These are phyloP conservation scores for Hylia prasina DNA, from an alignment of 2,113 vertebrate genomes.

Conservation along the genomic window DNA sequence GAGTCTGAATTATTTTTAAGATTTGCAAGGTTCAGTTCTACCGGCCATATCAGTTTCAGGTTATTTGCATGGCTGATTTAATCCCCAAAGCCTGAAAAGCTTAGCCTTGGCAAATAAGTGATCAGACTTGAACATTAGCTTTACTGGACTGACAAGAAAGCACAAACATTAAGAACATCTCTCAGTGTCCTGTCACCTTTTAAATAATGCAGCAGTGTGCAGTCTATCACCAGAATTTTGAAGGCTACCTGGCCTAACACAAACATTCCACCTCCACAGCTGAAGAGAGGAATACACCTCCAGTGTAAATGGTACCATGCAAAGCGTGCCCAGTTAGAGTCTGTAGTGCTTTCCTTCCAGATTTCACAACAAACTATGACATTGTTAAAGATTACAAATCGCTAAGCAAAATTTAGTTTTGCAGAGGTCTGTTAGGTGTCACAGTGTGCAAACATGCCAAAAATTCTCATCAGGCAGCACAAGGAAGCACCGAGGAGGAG, in stretches of 20 bases:
- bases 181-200: background rate
- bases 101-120: background rate
- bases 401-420: conserved; percentile 29
- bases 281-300: background rate
- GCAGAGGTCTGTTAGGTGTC: conserved; percentile 30
- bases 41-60: background rate
- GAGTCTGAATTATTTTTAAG: background rate
- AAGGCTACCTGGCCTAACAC: background rate
- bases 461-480: conserved; percentile 43
- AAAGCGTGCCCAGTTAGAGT: conserved; percentile 34
- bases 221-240: background rate
- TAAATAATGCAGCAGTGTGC: background rate
- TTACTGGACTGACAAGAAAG: background rate
- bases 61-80: background rate
- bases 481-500: conserved; percentile 43
- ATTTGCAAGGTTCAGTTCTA: background rate
- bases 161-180: background rate
- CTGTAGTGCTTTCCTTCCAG: background rate
- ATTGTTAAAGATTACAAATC: background rate
- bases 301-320: conserved; percentile 38
- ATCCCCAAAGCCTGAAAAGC: background rate
- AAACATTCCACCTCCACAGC: background rate
- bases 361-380: background rate
- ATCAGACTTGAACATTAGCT: background rate
- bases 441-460: conserved; percentile 67